Evolutionary conservation across 2,113 vertebrate species (phyloP), one percentile per base, ranked within the genome.

Genomic region (Oreochromis niloticus): DNA sequence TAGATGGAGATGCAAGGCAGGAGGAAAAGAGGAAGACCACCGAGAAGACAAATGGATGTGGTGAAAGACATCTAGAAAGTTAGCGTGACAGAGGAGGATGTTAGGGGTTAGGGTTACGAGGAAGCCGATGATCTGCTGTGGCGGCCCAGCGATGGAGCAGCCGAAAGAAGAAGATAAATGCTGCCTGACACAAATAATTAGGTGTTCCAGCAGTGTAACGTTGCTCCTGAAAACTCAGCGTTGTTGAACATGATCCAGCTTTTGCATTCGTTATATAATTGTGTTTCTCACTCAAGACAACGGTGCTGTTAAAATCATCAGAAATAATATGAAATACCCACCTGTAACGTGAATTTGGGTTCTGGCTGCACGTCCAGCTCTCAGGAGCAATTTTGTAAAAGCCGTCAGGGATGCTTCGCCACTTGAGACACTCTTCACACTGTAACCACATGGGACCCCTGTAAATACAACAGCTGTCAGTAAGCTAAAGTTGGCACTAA

Each of bases 341-440:
- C 97, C 94, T 96, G 91, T 96, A 96, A 16, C 93, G 96, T 81
- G 94, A 85, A 80, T 96, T 94, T 14, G 96, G 95, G 86, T 97
- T 96, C 90, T 96, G 96, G 84, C 87, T 92, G 93, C 97, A 97
- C 89, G 91, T 95, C 95, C 96, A 97, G 80, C 84, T 95, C 78
- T 96, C 96, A 85, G 97, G 97, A 80, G 94, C 36, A 1, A 63
- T 91, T 19, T 79, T 87, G 66, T 96, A 96, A 85, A 94, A 86
- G 12, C 82, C 66, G 34, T 85, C 71, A 10, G 96, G 94, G 59
- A 97, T 87, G 7, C 95, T 97, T 83, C 97, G 95, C 97, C 97
- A 97, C 83, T 97, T 97, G 82, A 97, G 95, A 93, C 97, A 97
- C 3, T 97, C 96, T 71, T 97, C 97, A 95, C 97, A 97, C 83